Base-by-base conservation (phyloP, 2,113 vertebrate species). In the Euleptes europaea region DNA sequence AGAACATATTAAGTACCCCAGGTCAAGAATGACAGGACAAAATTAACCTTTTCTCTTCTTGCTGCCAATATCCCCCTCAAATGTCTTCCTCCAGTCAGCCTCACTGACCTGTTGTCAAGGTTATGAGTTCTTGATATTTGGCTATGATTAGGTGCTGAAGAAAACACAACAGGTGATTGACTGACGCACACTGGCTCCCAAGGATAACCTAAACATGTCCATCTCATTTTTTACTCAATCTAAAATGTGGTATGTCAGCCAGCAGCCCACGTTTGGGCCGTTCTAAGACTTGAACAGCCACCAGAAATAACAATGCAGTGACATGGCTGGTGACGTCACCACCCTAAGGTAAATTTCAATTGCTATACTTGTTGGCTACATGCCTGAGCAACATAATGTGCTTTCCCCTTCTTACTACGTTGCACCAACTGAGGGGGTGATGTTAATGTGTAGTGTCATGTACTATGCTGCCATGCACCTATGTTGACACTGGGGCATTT, bases 221-320 rank as follows among this genome's bases (percentile, higher is more conserved):
- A 7, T 63, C 42, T 83, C 15, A 65, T 72, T 26, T 69, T 42
- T 49, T 78, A 65, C 21, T 65, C 66, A 78, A 71, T 40, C 78
- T 82, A 82, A 40, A 47, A 71, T 70, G 40, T n/a, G 17, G 26
- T 2, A 8, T 31, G 51, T 80, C 51, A 35, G 51, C 67, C 54
- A 85, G 73, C 12, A 71, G 40, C 51, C 4, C 28, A 49, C 15
- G 49, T 78, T 71, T 65, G 80, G 80, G 8, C 72, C 28, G 3
- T 11, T 80, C 15, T 66, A 42, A 19, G 73, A 66, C 1, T 11
- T 65, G 66, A 77, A 49, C 28, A 70, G 51, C 74, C 42, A 63
- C 86, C 12, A 26, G 83, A 87, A 87, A 83, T 78, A 83, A 72
- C 19, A 23, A 14, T 31, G 44, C n/a, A 44, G 21, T 72, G 57